Percentiles rank a stretch among this genome's conserved stretches.
phyloP scores from a whole-genome alignment of 2,888 invertebrate species.

The Drosophila tripunctata region DNA sequence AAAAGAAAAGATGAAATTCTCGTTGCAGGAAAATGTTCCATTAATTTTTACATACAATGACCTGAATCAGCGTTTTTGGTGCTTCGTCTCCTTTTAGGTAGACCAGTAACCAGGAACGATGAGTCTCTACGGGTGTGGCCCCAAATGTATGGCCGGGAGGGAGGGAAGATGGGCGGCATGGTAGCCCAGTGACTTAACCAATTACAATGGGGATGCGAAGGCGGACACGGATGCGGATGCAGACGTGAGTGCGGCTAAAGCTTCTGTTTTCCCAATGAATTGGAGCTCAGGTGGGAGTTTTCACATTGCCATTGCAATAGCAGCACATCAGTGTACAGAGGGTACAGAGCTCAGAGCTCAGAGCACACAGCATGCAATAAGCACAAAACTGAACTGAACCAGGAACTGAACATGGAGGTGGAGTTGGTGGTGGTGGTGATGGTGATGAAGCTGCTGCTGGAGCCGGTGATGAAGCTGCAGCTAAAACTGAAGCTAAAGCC shows the following conservation, averaged over 20 bases:
- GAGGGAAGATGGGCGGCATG: too few species aligned
- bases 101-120: background rate
- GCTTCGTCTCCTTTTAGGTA: constrained; percentile 28
- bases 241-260: constrained; percentile 48
- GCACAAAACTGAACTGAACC: constrained; percentile 45
- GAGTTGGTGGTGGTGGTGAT: background rate
- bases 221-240: constrained; percentile 20
- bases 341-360: constrained; percentile 7
- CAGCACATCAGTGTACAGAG: constrained; percentile 22
- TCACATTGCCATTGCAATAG: constrained; percentile 42
- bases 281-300: constrained; percentile 56
- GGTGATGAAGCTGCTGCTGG: background rate
- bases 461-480: background rate
- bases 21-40: constrained; percentile 66
- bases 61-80: constrained; percentile 69
- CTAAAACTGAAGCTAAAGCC: background rate
- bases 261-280: constrained; percentile 41
- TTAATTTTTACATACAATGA: constrained; percentile 71
- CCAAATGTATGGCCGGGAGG: constrained; percentile 16
- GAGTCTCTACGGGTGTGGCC: constrained; percentile 20
- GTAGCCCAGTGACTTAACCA: constrained; percentile 61
- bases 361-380: constrained; percentile 57
- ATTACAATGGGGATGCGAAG: constrained; percentile 43
- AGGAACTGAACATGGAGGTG: constrained; percentile 2
- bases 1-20: constrained; percentile 67